phyloP scores from a whole-genome alignment of 2,113 vertebrate genomes.

The Parotia lawesii region DNA sequence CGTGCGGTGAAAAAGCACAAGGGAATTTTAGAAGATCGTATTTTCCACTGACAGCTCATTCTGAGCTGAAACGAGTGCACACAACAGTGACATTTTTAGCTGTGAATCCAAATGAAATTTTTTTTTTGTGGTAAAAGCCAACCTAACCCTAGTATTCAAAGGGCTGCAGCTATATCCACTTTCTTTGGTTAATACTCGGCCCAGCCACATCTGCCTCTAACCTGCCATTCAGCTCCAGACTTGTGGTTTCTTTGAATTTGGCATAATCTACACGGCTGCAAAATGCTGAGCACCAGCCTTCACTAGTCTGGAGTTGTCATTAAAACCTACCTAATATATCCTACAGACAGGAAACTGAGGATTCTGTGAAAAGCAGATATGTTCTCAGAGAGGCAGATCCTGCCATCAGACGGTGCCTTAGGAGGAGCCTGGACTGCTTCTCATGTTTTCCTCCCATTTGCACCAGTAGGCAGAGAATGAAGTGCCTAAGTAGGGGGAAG shows the following conservation, averaged over 20 bases:
- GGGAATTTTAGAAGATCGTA: neutral
- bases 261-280: neutral
- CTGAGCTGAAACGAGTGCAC: neutral
- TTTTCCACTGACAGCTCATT: conserved; percentile 51
- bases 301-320: conserved; percentile 20
- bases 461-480: neutral
- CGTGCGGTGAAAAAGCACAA: neutral
- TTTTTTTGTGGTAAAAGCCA: neutral
- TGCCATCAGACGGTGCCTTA: neutral
- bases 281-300: neutral
- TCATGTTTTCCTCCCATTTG: neutral
- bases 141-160: neutral
- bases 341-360: neutral
- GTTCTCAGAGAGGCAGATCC: neutral
- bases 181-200: neutral
- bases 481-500: neutral
- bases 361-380: neutral
- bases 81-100: conserved; percentile 20
- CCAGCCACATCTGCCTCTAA: conserved; percentile 2
- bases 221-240: neutral
- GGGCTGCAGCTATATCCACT: neutral
- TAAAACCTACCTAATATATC: neutral
- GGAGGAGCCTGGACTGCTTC: neutral
- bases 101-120: neutral
- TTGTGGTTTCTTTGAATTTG: neutral